Evolutionary conservation across 2,888 invertebrate species (phyloP).

Genomic region (Pristionchus arcanus): DNA sequence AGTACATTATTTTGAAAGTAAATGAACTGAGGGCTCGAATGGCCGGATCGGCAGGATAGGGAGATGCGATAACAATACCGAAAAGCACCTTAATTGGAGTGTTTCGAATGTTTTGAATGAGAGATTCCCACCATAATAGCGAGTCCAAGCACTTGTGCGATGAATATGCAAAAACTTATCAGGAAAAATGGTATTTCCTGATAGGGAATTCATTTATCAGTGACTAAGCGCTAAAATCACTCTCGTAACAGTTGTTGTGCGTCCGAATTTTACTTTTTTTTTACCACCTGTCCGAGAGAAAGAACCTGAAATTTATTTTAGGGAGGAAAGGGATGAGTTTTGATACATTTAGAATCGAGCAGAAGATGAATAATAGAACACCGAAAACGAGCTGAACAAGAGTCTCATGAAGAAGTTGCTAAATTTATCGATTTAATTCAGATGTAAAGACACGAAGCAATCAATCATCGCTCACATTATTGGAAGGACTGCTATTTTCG

Average conservation of each 20-base stretch:
- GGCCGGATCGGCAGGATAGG: too few relatives aligned
- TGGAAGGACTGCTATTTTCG: neutral
- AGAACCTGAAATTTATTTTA: neutral
- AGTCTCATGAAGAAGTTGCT: neutral
- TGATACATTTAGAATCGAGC: neutral
- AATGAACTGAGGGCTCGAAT: too few relatives aligned
- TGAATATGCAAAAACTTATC: neutral
- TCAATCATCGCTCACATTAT: neutral
- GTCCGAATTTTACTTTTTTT: too few relatives aligned
- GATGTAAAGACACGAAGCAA: neutral
- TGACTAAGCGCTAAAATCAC: neutral
- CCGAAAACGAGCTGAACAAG: neutral
- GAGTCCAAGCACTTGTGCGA: neutral
- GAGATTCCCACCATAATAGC: neutral
- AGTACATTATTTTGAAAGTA: too few relatives aligned
- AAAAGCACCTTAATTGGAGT: too few relatives aligned
- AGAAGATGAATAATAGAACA: neutral
- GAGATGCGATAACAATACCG: too few relatives aligned
- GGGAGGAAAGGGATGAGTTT: neutral
- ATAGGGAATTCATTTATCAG: neutral
- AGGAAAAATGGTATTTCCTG: conserved; percentile 13
- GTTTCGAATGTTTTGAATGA: too few relatives aligned
- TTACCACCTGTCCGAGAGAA: neutral
- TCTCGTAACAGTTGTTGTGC: neutral
- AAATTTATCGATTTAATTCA: neutral